Base-by-base conservation (phyloP, 2,797 vertebrate species). In the Lindbergichthys nudifrons region DNA sequence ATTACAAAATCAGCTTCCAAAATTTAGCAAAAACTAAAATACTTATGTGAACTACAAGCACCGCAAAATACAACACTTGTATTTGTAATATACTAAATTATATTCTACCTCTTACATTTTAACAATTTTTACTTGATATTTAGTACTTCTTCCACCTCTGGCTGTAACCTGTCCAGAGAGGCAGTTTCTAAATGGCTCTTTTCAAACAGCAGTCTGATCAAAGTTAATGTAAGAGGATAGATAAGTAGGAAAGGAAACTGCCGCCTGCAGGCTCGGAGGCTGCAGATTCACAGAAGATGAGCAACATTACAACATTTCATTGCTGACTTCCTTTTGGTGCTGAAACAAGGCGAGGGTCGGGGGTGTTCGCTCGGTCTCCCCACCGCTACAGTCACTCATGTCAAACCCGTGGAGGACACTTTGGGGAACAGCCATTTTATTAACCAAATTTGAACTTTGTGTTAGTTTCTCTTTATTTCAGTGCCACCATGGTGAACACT, bases 351-450 rank as follows among this genome's bases (percentile, higher is more conserved):
- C 0, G 16, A 72, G 5, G 56, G 43, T 19, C 39, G 50, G 8
- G 2, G 2, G 2, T 0, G 3, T 23, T 58, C 21, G 19, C 73
- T 39, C 3, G 61, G 0, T 26, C 78, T 77, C 67, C 65, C 76
- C 68, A 79, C 65, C 81, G 77, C 56, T 84, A 86, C 87, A 89
- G 76, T 79, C 87, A 92, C 63, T 86, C 89, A 92, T 79, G 87
- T 86, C 89, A 92, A 91, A 94, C 70, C 86, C 69, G 81, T 54
- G 69, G 70, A 86, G 88, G 72, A 89, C 85, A 88, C 77, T 86
- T 93, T 92, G 90, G 92, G 92, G 90, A 94, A 94, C 92, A 95
- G 90, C 92, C 92, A 93, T 93, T 95, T 95, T 94, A 95, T 95
- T 95, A 90, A 93, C 94, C 90, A 92, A 92, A 92, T 94, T 92